Evolutionary conservation across 2,888 invertebrate species (phyloP), one percentile per base, ranked within the genome.

Genomic region (Andrena bucephala): DNA sequence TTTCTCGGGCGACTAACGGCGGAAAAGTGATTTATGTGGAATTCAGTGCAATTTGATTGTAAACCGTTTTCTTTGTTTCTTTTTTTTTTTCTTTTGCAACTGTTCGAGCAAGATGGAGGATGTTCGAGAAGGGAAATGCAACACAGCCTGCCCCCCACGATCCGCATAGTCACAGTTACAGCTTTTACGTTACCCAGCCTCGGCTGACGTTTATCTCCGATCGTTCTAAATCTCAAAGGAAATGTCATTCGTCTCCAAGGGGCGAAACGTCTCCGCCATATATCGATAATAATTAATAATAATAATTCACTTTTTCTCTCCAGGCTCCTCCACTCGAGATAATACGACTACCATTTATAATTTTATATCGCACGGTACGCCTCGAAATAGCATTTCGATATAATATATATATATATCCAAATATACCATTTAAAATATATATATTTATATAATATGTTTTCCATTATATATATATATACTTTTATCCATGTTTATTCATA

Each of bases 101-200:
- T 27, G 31, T 50, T n/a, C 59, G 54, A 59, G 6, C n/a, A 20
- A 5, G 20, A 62, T 50, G 29, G 8, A 57, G 13, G 16, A 16
- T 24, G 33, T 27, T 63, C 27, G 33, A 67, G 20, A 54, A 42
- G 67, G 24, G 71, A 70, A 70, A 62, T 62, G 59, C 67, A 60
- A 54, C 57, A 90, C 94, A 94, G 93, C 93, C 94, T 92, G 92
- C 92, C 91, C 93, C 91, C 93, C 92, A 93, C 90, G 94, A 94
- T 94, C 94, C 94, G 78, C 94, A 93, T 91, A 92, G 93, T 94
- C 93, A 94, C 93, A 94, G 93, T 93, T 94, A 93, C 90, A 94
- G 93, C 92, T 94, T 70, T 60, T 48, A 93, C 91, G 84, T 90
- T 87, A 4, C 4, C 89, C 92, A 90, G 87, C 90, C 83, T 72